Evolutionary conservation across 2,888 invertebrate genomes (phyloP).

Genomic region (Plagodis pulveraria): DNA sequence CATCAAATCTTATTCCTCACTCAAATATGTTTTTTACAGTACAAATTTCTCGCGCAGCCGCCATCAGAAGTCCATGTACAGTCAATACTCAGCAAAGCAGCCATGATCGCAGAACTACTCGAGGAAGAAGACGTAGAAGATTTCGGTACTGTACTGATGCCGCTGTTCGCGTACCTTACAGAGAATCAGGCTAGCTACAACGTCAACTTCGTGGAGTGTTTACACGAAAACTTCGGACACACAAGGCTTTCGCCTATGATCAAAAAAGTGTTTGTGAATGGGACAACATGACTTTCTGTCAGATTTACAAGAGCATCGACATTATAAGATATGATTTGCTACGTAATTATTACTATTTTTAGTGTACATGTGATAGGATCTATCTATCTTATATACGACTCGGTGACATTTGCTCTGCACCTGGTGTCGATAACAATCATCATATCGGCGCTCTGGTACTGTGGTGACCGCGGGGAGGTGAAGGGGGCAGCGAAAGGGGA

Average conservation of each 20-base stretch:
- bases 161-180: constrained; percentile 62
- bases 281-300: constrained; percentile 15
- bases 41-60: constrained; percentile 64
- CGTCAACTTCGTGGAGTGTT: constrained; percentile 42
- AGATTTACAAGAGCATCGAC: too few species aligned
- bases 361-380: too few species aligned
- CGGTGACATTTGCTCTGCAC: too few species aligned
- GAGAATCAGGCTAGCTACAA: constrained; percentile 54
- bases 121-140: constrained; percentile 53
- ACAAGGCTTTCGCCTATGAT: constrained; percentile 23
- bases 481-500: too few species aligned
- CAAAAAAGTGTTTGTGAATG: constrained; percentile 37
- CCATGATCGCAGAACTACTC: constrained; percentile 47
- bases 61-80: constrained; percentile 55
- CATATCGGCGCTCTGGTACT: too few species aligned
- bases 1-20: too few species aligned
- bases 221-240: constrained; percentile 20
- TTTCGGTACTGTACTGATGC: constrained; percentile 51
- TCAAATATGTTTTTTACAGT: constrained; percentile 55
- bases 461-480: too few species aligned
- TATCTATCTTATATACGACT: too few species aligned
- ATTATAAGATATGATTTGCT: too few species aligned
- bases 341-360: too few species aligned
- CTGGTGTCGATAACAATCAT: too few species aligned
- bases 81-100: constrained; percentile 50